phyloP scores from a whole-genome alignment of 1,140 invertebrate species.

The Littorina saxatilis region DNA sequence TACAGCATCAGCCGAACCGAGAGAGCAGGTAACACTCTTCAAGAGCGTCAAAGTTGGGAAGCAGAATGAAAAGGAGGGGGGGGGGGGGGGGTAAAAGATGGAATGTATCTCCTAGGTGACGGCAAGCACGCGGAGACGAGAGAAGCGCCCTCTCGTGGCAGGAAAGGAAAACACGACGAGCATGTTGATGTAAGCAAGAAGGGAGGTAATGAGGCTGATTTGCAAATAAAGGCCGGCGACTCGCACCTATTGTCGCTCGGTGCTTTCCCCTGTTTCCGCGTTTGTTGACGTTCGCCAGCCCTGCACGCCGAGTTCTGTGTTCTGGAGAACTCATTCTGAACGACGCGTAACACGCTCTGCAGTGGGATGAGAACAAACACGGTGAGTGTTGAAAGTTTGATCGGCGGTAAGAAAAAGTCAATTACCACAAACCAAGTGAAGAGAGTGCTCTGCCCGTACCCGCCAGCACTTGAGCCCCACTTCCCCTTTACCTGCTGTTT shows the following conservation, averaged over 20 bases:
- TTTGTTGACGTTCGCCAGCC: too few relatives aligned
- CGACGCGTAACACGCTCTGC: neutral
- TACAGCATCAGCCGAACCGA: neutral
- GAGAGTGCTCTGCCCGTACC: neutral
- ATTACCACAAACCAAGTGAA: neutral
- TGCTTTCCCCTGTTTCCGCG: too few relatives aligned
- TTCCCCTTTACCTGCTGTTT: neutral
- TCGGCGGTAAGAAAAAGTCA: neutral
- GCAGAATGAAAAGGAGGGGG: neutral
- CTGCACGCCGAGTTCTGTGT: too few relatives aligned
- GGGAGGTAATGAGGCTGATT: conserved; percentile 10
- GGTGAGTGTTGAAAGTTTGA: neutral
- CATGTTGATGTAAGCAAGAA: conserved; percentile 13
- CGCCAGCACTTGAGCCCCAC: neutral
- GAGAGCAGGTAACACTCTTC: neutral
- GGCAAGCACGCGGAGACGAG: neutral
- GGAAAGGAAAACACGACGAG: neutral
- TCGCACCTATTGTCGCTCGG: neutral
- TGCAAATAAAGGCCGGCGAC: conserved; percentile 1
- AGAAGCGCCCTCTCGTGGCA: neutral
- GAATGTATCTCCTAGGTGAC: neutral
- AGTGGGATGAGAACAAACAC: neutral
- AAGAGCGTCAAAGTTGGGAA: neutral
- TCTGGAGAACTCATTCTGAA: too few relatives aligned
- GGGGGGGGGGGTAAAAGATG: neutral